Percentiles rank a stretch among this genome's conserved stretches.
Evolutionary conservation across 2,113 vertebrate genomes (phyloP).

Genomic region (Aramus guarauna): DNA sequence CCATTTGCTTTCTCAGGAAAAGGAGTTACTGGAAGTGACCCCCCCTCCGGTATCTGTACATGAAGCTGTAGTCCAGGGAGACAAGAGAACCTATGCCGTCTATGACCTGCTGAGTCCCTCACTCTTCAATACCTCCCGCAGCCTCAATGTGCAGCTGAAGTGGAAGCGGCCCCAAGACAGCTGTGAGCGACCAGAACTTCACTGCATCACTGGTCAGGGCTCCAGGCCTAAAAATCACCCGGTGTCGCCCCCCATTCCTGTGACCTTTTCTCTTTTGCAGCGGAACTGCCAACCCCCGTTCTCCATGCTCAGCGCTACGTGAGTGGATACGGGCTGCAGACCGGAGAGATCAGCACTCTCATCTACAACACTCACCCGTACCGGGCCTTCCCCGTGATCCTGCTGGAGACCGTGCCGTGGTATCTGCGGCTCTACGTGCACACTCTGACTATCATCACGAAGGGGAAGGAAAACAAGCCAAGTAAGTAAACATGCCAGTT

Average conservation of each 20-base stretch:
- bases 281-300: conserved; percentile 78
- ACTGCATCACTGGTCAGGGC: neutral
- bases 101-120: conserved; percentile 85
- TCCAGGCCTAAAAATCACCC: neutral
- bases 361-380: conserved; percentile 92
- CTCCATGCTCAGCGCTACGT: conserved; percentile 91
- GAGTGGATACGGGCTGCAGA: conserved; percentile 91
- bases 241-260: neutral
- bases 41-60: conserved; percentile 76
- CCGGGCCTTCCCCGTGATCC: conserved; percentile 89
- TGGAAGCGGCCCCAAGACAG: conserved; percentile 83
- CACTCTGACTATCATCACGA: conserved; percentile 90
- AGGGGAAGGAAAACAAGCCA: conserved; percentile 90
- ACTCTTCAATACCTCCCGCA: conserved; percentile 81
- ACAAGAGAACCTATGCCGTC: conserved; percentile 84
- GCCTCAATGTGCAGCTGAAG: conserved; percentile 89
- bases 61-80: conserved; percentile 83
- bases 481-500: conserved; percentile 75
- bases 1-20: conserved; percentile 74
- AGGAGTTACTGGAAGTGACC: conserved; percentile 85
- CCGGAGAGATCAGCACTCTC: conserved; percentile 89
- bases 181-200: conserved; percentile 65
- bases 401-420: conserved; percentile 94
- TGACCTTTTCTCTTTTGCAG: conserved; percentile 53
- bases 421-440: conserved; percentile 94